phyloP scores from a whole-genome alignment of 2,113 vertebrate species.

The Forbesichthys papilliferus region DNA sequence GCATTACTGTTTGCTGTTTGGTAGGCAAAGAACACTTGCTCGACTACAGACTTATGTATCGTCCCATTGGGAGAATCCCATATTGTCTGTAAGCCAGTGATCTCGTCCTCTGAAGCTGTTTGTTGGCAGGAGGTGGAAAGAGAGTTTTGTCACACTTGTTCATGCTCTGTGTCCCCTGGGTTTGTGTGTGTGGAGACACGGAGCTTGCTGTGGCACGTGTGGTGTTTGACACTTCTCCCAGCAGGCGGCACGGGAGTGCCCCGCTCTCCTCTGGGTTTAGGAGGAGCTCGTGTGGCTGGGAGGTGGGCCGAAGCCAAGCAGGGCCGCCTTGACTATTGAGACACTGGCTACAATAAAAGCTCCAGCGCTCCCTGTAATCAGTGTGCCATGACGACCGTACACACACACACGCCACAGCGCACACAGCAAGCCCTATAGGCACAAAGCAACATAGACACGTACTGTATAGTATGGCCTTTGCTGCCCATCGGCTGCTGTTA shows the following conservation, averaged over 20 bases:
- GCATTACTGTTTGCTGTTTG: constrained; percentile 44
- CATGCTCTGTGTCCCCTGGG: constrained; percentile 11
- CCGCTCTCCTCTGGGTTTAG: constrained; percentile 50
- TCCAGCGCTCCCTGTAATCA: constrained; percentile 59
- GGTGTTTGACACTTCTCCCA: constrained; percentile 29
- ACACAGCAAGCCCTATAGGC: constrained; percentile 22
- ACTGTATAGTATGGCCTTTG: constrained; percentile 37
- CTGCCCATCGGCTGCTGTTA: too few species aligned
- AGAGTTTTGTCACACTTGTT: constrained; percentile 7
- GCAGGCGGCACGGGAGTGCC: constrained; percentile 21
- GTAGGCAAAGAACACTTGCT: constrained; percentile 35
- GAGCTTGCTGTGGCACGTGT: constrained; percentile 20
- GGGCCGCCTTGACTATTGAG: constrained; percentile 53
- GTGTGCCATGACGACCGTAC: constrained; percentile 32
- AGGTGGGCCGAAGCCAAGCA: constrained; percentile 15
- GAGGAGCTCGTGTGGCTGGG: constrained; percentile 53
- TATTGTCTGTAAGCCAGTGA: constrained; percentile 38
- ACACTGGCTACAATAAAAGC: constrained; percentile 36
- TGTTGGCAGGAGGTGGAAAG: constrained; percentile 34
- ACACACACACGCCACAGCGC: constrained; percentile 25
- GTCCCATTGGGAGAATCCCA: constrained; percentile 48
- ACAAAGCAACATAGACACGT: constrained; percentile 31
- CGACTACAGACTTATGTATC: constrained; percentile 25
- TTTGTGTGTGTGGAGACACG: constrained; percentile 10
- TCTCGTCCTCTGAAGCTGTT: constrained; percentile 33